Conservation (phyloP, 2,113 vertebrate species). For the Tautogolabrus adspersus region DNA sequence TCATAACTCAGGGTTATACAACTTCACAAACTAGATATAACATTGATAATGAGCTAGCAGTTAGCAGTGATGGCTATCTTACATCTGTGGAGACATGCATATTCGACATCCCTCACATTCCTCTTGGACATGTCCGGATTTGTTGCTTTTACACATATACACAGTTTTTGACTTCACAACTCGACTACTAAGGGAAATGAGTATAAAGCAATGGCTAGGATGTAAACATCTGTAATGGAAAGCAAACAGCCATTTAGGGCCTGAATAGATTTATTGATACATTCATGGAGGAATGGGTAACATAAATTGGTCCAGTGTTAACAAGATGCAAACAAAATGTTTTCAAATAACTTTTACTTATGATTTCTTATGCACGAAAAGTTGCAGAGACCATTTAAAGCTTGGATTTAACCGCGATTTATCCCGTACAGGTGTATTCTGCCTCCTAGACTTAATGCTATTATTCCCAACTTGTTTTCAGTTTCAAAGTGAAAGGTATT, state of each 20-base stretch:
- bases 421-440: too few relatives aligned
- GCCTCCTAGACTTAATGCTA: too few relatives aligned
- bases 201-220: neutral
- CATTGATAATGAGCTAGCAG: neutral
- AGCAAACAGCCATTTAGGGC: neutral
- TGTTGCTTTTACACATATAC: constrained; percentile 23
- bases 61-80: constrained; percentile 22
- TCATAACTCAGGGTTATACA: neutral
- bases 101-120: constrained; percentile 56
- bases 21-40: neutral
- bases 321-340: neutral
- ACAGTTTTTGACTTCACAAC: neutral
- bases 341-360: neutral
- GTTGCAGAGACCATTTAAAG: too few relatives aligned
- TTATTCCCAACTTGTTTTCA: too few relatives aligned
- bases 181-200: neutral
- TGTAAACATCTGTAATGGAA: constrained; percentile 2
- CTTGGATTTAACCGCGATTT: too few relatives aligned
- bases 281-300: neutral
- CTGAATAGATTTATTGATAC: neutral
- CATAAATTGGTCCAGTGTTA: neutral
- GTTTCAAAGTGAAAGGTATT: too few relatives aligned
- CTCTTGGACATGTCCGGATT: constrained; percentile 66
- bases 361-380: neutral
- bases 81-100: constrained; percentile 50